A percentile compares a stretch with the other conserved stretches of the same genome.
These are phyloP conservation scores for Minunthozetes semirufus DNA, from an alignment of 2,888 invertebrate genomes.

Conservation along the genomic window DNA sequence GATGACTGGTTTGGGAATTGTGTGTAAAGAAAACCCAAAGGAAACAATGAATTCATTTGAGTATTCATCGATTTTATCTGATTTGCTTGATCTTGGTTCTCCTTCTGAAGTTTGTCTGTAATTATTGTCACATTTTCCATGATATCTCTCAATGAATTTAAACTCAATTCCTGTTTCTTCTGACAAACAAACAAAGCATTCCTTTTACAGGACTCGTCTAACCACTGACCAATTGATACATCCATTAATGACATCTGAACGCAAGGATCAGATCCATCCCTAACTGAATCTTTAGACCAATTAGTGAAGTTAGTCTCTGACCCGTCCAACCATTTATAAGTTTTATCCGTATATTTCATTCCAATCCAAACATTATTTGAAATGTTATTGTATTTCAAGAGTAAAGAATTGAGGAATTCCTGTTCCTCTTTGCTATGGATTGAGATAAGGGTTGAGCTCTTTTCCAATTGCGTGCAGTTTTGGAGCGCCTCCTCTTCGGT, in stretches of 20 bases:
- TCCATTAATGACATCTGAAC: neutral
- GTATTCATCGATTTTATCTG: neutral
- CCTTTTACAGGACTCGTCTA: neutral
- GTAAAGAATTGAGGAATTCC: neutral
- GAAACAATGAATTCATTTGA: neutral
- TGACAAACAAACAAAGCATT: neutral
- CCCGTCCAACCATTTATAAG: neutral
- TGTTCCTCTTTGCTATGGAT: neutral
- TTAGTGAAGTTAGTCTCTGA: neutral
- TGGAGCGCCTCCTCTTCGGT: neutral
- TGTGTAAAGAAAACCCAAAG: constrained; percentile 1
- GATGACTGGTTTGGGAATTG: neutral
- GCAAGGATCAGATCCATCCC: neutral
- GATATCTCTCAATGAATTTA: neutral
- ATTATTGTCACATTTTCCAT: neutral
- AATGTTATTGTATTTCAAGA: neutral
- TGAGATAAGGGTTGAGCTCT: neutral
- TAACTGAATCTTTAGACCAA: neutral
- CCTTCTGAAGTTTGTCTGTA: too few species aligned
- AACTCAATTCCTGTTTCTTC: neutral
- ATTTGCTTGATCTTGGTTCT: neutral
- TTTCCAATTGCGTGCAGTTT: neutral
- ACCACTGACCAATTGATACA: neutral
- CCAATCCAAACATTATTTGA: neutral
- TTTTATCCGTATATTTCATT: neutral